Evolutionary conservation across 2,113 vertebrate genomes (phyloP), one percentile per base, ranked within the genome.

Genomic region (Erinaceus europaeus): DNA sequence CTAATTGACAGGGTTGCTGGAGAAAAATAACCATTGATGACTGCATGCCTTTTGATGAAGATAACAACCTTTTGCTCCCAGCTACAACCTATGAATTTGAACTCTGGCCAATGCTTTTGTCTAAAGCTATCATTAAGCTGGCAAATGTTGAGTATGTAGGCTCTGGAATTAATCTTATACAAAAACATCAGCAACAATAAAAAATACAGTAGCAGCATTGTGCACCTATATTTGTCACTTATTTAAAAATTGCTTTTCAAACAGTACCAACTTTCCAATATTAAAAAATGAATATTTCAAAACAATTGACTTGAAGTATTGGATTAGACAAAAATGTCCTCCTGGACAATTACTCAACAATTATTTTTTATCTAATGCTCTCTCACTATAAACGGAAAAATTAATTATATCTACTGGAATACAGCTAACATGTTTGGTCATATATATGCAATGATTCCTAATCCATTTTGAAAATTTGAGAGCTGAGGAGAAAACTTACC

Each of bases 71-170:
- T 46, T 96, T 99, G 92, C 98, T 99, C 64, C 99, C 99, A 75
- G 94, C 97, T 84, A 98, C 98, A 91, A 92, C 97, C 20, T 97
- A 87, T 94, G 95, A 97, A 50, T 93, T 91, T 92, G 99, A 99
- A 95, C 98, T 99, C 77, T 99, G 99, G 99, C 98, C 99, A 48
- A 97, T 99, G 98, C 93, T 99, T 90, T 90, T 99, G 94, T 96
- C 97, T 83, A 99, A 99, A 96, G 99, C 97, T 75, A 97, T 99
- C 68, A 98, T 99, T 95, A 99, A 99, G 93, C 91, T 99, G 86
- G 97, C 98, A 92, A 98, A 96, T 92, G 96, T 97, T 88, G 98
- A 98, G 99, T 99, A 97, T 94, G 98, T 97, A 94, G 59, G 21
- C 88, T 27, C 21, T 76, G 11, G 25, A 78, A 75, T 25, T 74